These are phyloP conservation scores for Polydrusus cervinus DNA, from an alignment of 2,888 invertebrate genomes.

Conservation along the genomic window DNA sequence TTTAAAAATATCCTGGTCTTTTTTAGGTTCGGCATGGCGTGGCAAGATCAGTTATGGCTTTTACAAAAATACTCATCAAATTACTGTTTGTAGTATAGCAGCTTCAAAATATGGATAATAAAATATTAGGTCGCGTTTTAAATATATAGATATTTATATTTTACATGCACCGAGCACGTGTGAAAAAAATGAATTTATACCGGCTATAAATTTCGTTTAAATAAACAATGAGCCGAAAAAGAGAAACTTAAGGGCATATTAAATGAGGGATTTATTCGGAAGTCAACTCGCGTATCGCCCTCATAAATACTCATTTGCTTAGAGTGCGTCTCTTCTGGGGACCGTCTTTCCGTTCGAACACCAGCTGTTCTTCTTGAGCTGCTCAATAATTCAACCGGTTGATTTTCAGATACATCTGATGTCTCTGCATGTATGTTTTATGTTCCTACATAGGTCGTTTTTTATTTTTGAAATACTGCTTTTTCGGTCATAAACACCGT, in stretches of 20 bases:
- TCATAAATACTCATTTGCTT: conserved; percentile 64
- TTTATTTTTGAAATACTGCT: conserved; percentile 48
- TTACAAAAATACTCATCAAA: too few species aligned
- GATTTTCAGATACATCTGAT: conserved; percentile 64
- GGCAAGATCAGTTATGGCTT: too few species aligned
- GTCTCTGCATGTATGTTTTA: conserved; percentile 57
- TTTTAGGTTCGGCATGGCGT: too few species aligned
- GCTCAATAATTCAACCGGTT: conserved; percentile 64
- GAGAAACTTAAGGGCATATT: conserved; percentile 55
- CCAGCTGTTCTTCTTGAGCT: conserved; percentile 64
- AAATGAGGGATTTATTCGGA: conserved; percentile 60
- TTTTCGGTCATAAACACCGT: conserved; percentile 49
- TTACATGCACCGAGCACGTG: not conserved
- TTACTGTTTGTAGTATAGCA: too few species aligned
- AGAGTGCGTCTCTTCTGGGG: conserved; percentile 60
- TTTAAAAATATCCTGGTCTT: too few species aligned
- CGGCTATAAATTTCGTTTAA: conserved; percentile 40
- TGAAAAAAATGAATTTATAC: conserved; percentile 38
- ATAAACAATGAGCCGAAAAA: conserved; percentile 47
- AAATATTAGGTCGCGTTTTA: too few species aligned
- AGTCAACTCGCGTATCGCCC: conserved; percentile 62
- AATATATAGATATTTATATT: not conserved
- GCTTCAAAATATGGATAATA: too few species aligned
- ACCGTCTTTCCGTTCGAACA: conserved; percentile 59
- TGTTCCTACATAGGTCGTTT: conserved; percentile 45